A percentile compares a stretch with the other conserved stretches of the same genome.
Evolutionary conservation across 2,113 vertebrate species (phyloP).

Genomic region (Takifugu flavidus): DNA sequence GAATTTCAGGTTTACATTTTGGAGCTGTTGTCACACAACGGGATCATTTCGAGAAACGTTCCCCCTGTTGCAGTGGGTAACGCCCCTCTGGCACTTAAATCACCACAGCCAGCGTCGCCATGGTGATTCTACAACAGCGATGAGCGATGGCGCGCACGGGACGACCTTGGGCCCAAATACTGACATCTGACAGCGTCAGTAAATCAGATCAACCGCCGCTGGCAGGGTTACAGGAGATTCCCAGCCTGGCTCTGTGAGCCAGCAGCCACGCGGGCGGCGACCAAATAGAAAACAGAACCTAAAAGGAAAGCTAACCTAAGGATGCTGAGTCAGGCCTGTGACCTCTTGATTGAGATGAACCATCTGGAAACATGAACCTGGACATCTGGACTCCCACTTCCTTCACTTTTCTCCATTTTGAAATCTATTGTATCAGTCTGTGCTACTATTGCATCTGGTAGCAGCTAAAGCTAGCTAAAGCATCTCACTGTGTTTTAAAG

Average conservation of each 20-base stretch:
- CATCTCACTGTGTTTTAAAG: not conserved
- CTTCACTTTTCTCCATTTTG: too few relatives aligned
- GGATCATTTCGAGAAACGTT: not conserved
- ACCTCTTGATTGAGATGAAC: too few relatives aligned
- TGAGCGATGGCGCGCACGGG: constrained; percentile 19
- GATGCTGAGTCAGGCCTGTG: too few relatives aligned
- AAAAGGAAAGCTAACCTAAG: not conserved
- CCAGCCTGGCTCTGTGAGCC: not conserved
- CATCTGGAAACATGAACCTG: too few relatives aligned
- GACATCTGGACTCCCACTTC: too few relatives aligned
- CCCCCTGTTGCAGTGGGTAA: not conserved
- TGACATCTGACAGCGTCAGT: constrained; percentile 20
- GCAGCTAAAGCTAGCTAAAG: too few relatives aligned
- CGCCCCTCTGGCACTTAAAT: not conserved
- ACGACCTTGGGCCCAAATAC: constrained; percentile 31
- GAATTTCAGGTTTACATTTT: not conserved
- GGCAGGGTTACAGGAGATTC: constrained; percentile 14
- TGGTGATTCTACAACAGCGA: constrained; percentile 22
- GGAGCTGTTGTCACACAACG: not conserved
- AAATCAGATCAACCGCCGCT: constrained; percentile 22
- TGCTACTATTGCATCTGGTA: too few relatives aligned
- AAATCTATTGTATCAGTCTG: too few relatives aligned
- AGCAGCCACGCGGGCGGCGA: not conserved
- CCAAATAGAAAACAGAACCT: not conserved
- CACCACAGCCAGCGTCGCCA: constrained; percentile 5